These are phyloP conservation scores for Parochlus steinenii DNA, from an alignment of 2,888 invertebrate species.

Conservation along the genomic window DNA sequence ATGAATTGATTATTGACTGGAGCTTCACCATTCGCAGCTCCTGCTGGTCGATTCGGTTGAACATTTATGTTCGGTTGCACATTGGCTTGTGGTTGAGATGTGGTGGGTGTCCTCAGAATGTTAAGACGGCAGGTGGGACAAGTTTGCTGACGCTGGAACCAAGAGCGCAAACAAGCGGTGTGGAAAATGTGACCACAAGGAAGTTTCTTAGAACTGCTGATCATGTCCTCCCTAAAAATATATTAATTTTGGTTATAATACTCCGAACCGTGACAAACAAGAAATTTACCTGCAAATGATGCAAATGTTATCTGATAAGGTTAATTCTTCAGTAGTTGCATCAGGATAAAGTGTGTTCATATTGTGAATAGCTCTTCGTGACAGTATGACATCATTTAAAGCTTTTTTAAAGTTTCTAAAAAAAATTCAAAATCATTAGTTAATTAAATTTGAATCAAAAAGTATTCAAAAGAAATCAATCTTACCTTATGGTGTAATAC, in stretches of 20 bases:
- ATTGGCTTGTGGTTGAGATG: slow-evolving; percentile 24
- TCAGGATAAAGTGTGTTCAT: slow-evolving; percentile 98
- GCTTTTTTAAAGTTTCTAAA: slow-evolving; percentile 90
- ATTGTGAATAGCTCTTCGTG: slow-evolving; percentile 88
- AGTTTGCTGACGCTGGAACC: slow-evolving; percentile 99
- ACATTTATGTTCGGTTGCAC: slow-evolving; percentile 18
- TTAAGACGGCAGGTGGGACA: slow-evolving; percentile 97
- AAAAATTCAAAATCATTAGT: slow-evolving; percentile 5
- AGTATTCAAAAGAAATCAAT: not conserved
- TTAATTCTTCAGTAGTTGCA: slow-evolving; percentile 82
- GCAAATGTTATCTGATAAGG: slow-evolving; percentile 90
- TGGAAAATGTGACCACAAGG: slow-evolving; percentile 99
- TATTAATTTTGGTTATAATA: not conserved
- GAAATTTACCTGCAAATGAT: slow-evolving; percentile 71
- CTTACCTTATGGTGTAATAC: slow-evolving; percentile 92
- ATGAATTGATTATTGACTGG: slow-evolving; percentile 20
- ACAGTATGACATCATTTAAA: slow-evolving; percentile 90
- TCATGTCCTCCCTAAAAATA: slow-evolving; percentile 42
- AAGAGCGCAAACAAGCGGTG: slow-evolving; percentile 88
- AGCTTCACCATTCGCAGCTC: slow-evolving; percentile 20
- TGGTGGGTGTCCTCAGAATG: slow-evolving; percentile 40
- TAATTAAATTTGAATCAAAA: slow-evolving; percentile 5
- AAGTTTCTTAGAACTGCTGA: slow-evolving; percentile 74
- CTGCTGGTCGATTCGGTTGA: slow-evolving; percentile 13
- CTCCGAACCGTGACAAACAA: not conserved